phyloP scores from a whole-genome alignment of 2,113 vertebrate species.

The Monopterus albus region DNA sequence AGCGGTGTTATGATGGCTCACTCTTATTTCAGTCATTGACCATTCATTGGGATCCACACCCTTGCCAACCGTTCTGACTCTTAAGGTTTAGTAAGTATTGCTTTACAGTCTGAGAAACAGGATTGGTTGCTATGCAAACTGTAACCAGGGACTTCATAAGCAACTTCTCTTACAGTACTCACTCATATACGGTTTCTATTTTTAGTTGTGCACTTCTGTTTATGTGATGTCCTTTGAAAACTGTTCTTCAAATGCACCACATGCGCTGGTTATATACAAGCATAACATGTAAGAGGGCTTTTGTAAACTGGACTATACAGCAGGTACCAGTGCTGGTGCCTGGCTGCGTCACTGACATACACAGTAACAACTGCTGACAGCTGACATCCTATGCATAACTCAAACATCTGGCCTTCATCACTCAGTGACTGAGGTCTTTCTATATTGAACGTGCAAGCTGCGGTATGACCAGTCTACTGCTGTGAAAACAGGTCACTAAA shows the following conservation, averaged over 20 bases:
- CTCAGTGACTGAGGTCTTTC: slow-evolving; percentile 47
- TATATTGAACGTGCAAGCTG: slow-evolving; percentile 67
- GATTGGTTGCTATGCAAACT: slow-evolving; percentile 53
- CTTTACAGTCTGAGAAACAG: slow-evolving; percentile 18
- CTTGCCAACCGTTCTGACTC: not conserved
- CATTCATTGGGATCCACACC: not conserved
- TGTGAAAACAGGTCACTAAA: slow-evolving; percentile 27
- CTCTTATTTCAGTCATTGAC: not conserved
- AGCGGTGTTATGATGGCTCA: not conserved
- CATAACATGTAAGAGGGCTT: slow-evolving; percentile 28
- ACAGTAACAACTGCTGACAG: slow-evolving; percentile 55
- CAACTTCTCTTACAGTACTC: slow-evolving; percentile 21
- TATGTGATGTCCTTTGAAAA: slow-evolving; percentile 25
- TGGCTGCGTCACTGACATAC: slow-evolving; percentile 50
- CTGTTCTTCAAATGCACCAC: not conserved
- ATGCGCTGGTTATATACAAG: slow-evolving; percentile 21
- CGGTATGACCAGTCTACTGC: slow-evolving; percentile 33
- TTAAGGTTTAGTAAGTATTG: not conserved
- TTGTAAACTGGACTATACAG: slow-evolving; percentile 46
- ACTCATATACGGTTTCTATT: slow-evolving; percentile 35
- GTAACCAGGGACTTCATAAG: slow-evolving; percentile 38
- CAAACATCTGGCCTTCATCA: slow-evolving; percentile 74
- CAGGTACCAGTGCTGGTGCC: slow-evolving; percentile 39
- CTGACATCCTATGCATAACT: slow-evolving; percentile 64
- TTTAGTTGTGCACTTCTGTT: slow-evolving; percentile 46